phyloP scores from a whole-genome alignment of 2,888 invertebrate genomes.

The Pseudococcus jackbeardsleyi region DNA sequence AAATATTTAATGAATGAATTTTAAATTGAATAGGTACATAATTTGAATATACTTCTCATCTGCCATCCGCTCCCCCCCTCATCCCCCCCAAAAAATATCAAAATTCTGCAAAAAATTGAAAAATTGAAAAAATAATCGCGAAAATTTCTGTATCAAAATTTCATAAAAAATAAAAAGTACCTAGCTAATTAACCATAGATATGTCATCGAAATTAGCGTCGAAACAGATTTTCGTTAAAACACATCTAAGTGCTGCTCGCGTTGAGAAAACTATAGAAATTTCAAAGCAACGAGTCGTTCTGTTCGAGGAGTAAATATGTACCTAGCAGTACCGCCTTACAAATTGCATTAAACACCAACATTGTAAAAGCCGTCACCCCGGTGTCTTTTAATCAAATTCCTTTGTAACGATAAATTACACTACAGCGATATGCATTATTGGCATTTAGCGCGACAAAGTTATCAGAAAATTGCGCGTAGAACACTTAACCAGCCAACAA shows the following conservation, averaged over 20 bases:
- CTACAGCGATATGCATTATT: conserved; percentile 49
- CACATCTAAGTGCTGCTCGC: not conserved
- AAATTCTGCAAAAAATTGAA: too few relatives aligned
- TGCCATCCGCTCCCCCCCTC: too few relatives aligned
- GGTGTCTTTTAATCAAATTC: conserved; percentile 45
- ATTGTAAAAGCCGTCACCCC: conserved; percentile 38
- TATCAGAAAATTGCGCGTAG: conserved; percentile 42
- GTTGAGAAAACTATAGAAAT: conserved; percentile 21
- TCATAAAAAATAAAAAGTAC: too few relatives aligned
- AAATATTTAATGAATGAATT: too few relatives aligned
- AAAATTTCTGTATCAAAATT: too few relatives aligned
- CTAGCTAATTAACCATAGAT: not conserved
- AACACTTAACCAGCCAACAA: conserved; percentile 40
- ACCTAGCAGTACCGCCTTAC: not conserved
- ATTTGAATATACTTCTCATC: too few relatives aligned
- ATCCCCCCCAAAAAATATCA: too few relatives aligned
- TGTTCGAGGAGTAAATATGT: not conserved
- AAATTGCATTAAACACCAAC: conserved; percentile 49
- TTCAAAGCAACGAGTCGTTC: conserved; percentile 41
- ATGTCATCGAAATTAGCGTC: conserved; percentile 7
- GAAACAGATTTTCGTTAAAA: conserved; percentile 36
- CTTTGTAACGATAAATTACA: conserved; percentile 45
- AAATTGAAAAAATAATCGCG: too few relatives aligned
- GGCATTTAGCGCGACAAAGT: conserved; percentile 49
- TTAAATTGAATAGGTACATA: too few relatives aligned